phyloP scores from a whole-genome alignment of 2,797 vertebrate species.

The Sparidentex hasta region DNA sequence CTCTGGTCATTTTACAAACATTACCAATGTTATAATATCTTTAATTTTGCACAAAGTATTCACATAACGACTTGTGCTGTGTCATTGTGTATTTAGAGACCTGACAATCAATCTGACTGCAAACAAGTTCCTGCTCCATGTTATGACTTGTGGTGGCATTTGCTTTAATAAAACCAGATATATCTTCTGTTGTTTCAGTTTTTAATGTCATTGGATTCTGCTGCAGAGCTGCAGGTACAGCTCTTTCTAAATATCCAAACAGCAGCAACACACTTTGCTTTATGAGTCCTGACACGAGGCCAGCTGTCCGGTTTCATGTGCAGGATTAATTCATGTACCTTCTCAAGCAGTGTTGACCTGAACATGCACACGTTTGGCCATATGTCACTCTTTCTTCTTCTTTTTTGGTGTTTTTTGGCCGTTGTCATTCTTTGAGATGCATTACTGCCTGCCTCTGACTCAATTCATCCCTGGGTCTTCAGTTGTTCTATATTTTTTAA shows the following conservation, averaged over 20 bases:
- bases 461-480: too few relatives aligned
- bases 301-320: background rate
- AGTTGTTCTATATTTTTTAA: too few relatives aligned
- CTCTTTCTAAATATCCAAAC: background rate
- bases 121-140: background rate
- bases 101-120: background rate
- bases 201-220: background rate
- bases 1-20: too few relatives aligned
- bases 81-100: background rate
- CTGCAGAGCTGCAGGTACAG: background rate
- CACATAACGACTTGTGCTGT: background rate
- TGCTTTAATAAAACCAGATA: background rate
- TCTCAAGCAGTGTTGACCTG: too few relatives aligned
- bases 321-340: rapidly evolving
- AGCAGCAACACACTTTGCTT: too few relatives aligned
- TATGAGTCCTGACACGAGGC: background rate
- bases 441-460: too few relatives aligned
- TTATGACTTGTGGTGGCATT: background rate
- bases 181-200: background rate
- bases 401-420: too few relatives aligned
- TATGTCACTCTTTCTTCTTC: too few relatives aligned
- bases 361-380: rapidly evolving
- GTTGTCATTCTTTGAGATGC: too few relatives aligned
- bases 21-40: too few relatives aligned
- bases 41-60: background rate